Evolutionary conservation across 1,140 invertebrate species (phyloP).

Genomic region (Tetranychus urticae): DNA sequence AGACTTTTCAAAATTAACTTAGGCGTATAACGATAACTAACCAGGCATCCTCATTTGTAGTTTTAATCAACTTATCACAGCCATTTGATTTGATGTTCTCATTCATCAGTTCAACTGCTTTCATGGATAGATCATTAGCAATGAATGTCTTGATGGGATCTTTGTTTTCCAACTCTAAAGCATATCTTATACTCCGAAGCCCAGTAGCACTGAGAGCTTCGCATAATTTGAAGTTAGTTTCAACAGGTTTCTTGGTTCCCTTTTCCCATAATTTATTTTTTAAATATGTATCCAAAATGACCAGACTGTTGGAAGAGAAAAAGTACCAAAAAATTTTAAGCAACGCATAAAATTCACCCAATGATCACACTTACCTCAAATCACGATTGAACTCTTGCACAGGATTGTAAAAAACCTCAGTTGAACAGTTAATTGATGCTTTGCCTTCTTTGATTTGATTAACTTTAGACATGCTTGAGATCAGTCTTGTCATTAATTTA

Average conservation of each 20-base stretch:
- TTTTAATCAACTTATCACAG: constrained; percentile 42
- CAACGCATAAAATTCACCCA: constrained; percentile 4
- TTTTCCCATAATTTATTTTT: constrained; percentile 17
- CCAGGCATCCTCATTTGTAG: constrained; percentile 56
- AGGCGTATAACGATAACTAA: constrained; percentile 21
- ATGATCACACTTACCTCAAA: constrained; percentile 35
- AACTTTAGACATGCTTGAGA: too few species aligned
- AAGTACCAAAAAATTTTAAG: not conserved
- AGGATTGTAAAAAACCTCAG: constrained; percentile 84
- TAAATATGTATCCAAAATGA: constrained; percentile 7
- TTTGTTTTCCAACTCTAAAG: constrained; percentile 38
- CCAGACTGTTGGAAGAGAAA: constrained; percentile 1
- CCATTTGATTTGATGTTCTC: constrained; percentile 54
- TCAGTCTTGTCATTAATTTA: too few species aligned
- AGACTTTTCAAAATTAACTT: constrained; percentile 2
- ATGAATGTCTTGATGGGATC: constrained; percentile 32
- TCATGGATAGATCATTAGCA: constrained; percentile 77
- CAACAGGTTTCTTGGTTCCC: not conserved
- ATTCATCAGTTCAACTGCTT: constrained; percentile 62
- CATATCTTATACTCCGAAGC: constrained; percentile 80
- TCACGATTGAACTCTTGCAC: constrained; percentile 94
- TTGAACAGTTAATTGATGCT: constrained; percentile 38
- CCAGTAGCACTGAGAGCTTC: constrained; percentile 90
- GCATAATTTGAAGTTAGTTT: constrained; percentile 31
- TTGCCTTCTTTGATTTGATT: constrained; percentile 36